Conservation (phyloP, 2,797 vertebrate genomes). For the Leuciscus waleckii region DNA sequence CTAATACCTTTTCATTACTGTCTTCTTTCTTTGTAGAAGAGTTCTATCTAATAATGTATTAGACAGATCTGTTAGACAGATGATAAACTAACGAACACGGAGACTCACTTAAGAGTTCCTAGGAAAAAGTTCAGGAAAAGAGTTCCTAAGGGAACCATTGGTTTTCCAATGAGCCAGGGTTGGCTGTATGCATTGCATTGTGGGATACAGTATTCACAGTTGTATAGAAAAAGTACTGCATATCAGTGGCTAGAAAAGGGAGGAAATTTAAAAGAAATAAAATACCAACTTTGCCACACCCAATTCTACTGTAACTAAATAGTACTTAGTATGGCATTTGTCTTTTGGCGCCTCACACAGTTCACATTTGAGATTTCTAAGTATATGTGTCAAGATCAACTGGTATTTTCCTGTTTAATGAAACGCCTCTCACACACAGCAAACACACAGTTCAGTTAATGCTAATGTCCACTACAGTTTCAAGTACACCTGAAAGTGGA, state of each 20-base stretch:
- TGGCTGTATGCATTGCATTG: too few relatives aligned
- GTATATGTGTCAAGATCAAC: not conserved
- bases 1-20: too few relatives aligned
- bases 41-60: too few relatives aligned
- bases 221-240: too few relatives aligned
- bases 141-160: too few relatives aligned
- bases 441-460: constrained; percentile 14
- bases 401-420: not conserved
- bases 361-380: constrained; percentile 8
- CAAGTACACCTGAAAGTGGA: constrained; percentile 20
- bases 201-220: not conserved
- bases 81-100: too few relatives aligned
- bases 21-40: too few relatives aligned
- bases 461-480: constrained; percentile 32
- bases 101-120: too few relatives aligned
- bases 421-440: constrained; percentile 17
- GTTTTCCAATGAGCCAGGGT: too few relatives aligned
- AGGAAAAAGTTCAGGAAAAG: too few relatives aligned
- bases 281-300: not conserved
- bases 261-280: too few relatives aligned
- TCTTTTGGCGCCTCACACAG: not conserved
- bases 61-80: too few relatives aligned
- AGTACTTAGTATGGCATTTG: not conserved
- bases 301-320: not conserved
- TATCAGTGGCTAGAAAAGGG: not conserved